phyloP scores from a whole-genome alignment of 2,797 vertebrate genomes.

The Parotocinclus haroldoi region DNA sequence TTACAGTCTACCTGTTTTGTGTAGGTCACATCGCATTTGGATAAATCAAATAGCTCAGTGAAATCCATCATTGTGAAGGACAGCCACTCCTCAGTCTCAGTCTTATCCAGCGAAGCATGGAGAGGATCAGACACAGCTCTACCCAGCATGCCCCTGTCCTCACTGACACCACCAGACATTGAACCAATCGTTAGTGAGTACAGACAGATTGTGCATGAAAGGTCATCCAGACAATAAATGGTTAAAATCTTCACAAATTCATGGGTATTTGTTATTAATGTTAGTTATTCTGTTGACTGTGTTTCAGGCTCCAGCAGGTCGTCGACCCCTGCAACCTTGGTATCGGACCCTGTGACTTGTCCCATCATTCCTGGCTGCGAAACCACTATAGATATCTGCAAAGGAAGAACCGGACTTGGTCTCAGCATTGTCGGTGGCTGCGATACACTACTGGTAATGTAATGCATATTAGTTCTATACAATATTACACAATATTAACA shows the following conservation, averaged over 20 bases:
- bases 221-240: background rate
- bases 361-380: constrained; percentile 96
- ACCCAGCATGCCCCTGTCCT: constrained; percentile 47
- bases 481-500: no score
- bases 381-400: constrained; percentile 96
- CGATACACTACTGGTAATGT: constrained; percentile 91
- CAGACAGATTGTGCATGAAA: background rate
- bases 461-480: background rate
- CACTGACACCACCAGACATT: constrained; percentile 61
- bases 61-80: constrained; percentile 65
- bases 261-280: constrained; percentile 9
- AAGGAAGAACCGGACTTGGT: constrained; percentile 91
- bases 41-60: constrained; percentile 69
- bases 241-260: background rate
- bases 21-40: constrained; percentile 49
- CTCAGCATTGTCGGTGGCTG: constrained; percentile 96
- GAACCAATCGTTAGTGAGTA: constrained; percentile 80
- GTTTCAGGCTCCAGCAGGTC: constrained; percentile 81
- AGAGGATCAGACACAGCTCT: constrained; percentile 47
- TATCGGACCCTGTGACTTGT: constrained; percentile 87
- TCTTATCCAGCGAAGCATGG: constrained; percentile 3
- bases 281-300: background rate
- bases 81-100: constrained; percentile 17
- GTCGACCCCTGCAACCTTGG: constrained; percentile 82
- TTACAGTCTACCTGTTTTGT: no score